Evolutionary conservation across 2,113 vertebrate species (phyloP).

Genomic region (Sylvia atricapilla): DNA sequence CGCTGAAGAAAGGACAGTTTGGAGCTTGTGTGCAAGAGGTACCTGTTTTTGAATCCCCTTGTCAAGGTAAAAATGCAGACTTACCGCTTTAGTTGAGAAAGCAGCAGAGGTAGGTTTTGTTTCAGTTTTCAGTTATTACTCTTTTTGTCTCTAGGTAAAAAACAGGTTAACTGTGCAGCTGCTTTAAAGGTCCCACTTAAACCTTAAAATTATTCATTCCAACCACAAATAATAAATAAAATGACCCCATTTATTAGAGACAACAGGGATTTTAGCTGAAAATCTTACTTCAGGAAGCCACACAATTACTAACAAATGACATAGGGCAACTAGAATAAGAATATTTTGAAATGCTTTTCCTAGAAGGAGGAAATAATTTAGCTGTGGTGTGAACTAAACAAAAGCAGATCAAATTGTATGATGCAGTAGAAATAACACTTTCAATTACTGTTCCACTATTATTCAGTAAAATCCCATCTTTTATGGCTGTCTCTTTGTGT

Average conservation of each 20-base stretch:
- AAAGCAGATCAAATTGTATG: not conserved
- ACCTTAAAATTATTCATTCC: not conserved
- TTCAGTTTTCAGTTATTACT: not conserved
- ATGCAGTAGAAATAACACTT: not conserved
- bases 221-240: not conserved
- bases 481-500: not conserved
- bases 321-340: not conserved
- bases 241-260: not conserved
- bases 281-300: not conserved
- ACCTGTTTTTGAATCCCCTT: not conserved
- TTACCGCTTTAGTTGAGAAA: not conserved
- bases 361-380: not conserved
- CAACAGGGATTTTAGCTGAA: not conserved
- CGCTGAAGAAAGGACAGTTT: not conserved
- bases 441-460: not conserved
- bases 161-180: not conserved
- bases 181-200: not conserved
- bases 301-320: not conserved
- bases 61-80: not conserved
- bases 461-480: not conserved
- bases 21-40: not conserved
- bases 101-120: not conserved
- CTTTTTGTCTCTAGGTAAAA: not conserved
- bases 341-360: not conserved
- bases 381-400: not conserved